A percentile compares a stretch with the other conserved stretches of the same genome.
These are phyloP conservation scores for Dryas iulia DNA, from an alignment of 1,140 invertebrate species.

Conservation along the genomic window DNA sequence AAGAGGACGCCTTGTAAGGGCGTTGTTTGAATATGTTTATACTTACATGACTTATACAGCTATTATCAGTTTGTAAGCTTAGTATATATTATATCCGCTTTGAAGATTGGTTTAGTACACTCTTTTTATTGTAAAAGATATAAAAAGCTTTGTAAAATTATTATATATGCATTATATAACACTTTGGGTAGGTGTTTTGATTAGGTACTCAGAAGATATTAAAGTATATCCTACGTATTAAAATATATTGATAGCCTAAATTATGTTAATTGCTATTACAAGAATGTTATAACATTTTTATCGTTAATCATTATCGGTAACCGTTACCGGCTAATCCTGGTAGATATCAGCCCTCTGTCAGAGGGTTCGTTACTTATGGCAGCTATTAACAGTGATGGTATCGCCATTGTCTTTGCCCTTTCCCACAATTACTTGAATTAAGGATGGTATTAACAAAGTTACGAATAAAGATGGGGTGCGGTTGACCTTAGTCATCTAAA, in stretches of 20 bases:
- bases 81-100: background rate
- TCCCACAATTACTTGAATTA: slow-evolving; percentile 63
- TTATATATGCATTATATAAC: no score
- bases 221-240: background rate
- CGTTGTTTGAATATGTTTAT: slow-evolving; percentile 47
- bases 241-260: background rate
- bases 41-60: slow-evolving; percentile 19
- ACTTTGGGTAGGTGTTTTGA: no score
- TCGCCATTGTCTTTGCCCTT: slow-evolving; percentile 72
- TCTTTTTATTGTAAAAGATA: no score
- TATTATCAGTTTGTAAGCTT: slow-evolving; percentile 6
- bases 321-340: slow-evolving; percentile 53
- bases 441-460: slow-evolving; percentile 37
- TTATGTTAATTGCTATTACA: background rate
- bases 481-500: slow-evolving; percentile 15
- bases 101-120: background rate
- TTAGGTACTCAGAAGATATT: no score
- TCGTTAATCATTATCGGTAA: slow-evolving; percentile 16
- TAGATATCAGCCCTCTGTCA: slow-evolving; percentile 43
- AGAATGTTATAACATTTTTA: background rate
- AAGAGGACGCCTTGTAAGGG: slow-evolving; percentile 44
- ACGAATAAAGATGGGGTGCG: slow-evolving; percentile 16
- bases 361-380: slow-evolving; percentile 48
- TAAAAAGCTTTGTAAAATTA: no score
- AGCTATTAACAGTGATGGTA: slow-evolving; percentile 71